These are phyloP conservation scores for Anorthoa munda DNA, from an alignment of 2,888 invertebrate species.

Conservation along the genomic window DNA sequence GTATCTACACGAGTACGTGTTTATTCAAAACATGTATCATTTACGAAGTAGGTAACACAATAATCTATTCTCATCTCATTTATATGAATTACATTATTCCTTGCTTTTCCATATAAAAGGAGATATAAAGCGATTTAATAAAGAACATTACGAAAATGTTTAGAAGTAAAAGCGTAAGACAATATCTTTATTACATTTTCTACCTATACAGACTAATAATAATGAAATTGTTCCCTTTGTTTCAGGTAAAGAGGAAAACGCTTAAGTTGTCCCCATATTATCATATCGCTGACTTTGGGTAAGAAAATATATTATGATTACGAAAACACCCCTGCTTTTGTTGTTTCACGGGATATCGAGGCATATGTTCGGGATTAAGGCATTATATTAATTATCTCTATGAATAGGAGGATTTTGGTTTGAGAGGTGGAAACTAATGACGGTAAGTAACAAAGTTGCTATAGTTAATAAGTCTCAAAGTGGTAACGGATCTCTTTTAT, in stretches of 20 bases:
- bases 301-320: constrained; percentile 66
- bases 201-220: constrained; percentile 44
- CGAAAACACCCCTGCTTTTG: constrained; percentile 43
- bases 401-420: not conserved
- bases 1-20: not conserved
- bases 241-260: constrained; percentile 65
- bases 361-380: constrained; percentile 12
- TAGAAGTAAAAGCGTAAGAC: constrained; percentile 35
- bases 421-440: not conserved
- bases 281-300: constrained; percentile 66
- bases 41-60: not conserved
- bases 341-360: constrained; percentile 27
- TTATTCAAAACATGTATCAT: not conserved
- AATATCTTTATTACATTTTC: constrained; percentile 44
- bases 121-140: constrained; percentile 29
- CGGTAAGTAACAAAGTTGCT: too few relatives aligned
- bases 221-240: constrained; percentile 61
- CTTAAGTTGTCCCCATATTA: constrained; percentile 59
- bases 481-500: too few relatives aligned
- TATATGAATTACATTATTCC: not conserved
- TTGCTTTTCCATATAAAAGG: not conserved
- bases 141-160: constrained; percentile 28
- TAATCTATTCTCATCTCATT: not conserved
- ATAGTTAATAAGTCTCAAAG: too few relatives aligned
- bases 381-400: constrained; percentile 20